Evolutionary conservation across 2,888 invertebrate species (phyloP), one percentile per base, ranked within the genome.

Genomic region (Podabrus alpinus): DNA sequence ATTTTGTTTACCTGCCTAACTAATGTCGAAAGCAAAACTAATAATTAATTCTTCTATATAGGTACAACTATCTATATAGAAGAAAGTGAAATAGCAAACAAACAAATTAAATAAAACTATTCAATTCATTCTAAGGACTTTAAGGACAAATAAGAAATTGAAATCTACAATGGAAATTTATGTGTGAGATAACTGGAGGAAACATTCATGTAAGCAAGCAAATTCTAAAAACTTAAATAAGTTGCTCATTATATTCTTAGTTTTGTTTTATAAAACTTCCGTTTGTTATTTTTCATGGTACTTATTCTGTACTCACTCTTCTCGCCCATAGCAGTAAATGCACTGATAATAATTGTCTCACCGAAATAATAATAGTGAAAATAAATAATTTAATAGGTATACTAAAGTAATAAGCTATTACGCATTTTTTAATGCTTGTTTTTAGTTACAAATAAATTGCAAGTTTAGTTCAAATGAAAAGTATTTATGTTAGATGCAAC

Each of bases 401-500:
- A 45, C 1, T 45, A 45, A 45, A 45, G n/a, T 45, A 45, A 45
- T 9, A 45, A 45, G 13, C n/a, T 45, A n/a, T 45, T 13, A 13
- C 13, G 13, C 4, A n/a, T 45, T 45, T 45, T 45, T 45, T n/a
- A 13, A n/a, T 21, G 3, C 7, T 45, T 45, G 45, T 45, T 45
- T n/a, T 21, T 21, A 21, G 45, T 45, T 45, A 19, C 21, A 19
- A 64, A 64, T 64, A 64, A 64, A 64, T 64, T n/a, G n/a, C 19
- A 19, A 19, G 16, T 61, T 64, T 9, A 64, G n/a, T 15, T 9
- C 19, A 16, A 64, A 64, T 15, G n/a, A 64, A 64, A 19, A 64
- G 62, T 64, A 19, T 64, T 64, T 64, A 64, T 19, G 62, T 64
- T 64, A 61, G 62, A 64, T 64, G 62, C 62, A 17, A 64, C 62